phyloP scores from a whole-genome alignment of 2,797 vertebrate species.

The Triplophysa yarkandensis region DNA sequence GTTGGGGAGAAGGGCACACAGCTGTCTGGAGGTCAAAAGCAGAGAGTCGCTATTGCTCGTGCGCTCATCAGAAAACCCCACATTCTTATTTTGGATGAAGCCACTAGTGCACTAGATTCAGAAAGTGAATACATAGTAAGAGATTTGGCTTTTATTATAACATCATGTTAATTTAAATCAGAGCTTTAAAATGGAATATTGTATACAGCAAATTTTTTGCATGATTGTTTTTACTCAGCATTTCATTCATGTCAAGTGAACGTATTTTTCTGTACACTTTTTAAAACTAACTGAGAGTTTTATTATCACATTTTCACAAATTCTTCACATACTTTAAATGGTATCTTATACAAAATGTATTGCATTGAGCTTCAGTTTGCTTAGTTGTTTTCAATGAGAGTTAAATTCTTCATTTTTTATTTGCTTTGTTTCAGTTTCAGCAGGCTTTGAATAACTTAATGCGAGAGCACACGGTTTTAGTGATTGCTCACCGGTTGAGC shows the following conservation, averaged over 20 bases:
- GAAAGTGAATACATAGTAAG: slow-evolving; percentile 93
- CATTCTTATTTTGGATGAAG: slow-evolving; percentile 92
- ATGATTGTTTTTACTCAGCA: not conserved
- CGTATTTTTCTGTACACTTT: not conserved
- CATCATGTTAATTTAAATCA: too few relatives aligned
- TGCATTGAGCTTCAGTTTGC: not conserved
- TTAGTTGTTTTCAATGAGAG: not conserved
- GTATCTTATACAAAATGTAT: not conserved
- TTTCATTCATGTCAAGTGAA: not conserved
- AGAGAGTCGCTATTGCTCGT: slow-evolving; percentile 92
- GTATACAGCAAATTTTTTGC: not conserved
- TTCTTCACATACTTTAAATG: not conserved
- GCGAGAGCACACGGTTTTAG: slow-evolving; percentile 83
- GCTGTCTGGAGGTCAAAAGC: slow-evolving; percentile 94
- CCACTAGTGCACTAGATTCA: slow-evolving; percentile 91
- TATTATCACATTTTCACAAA: too few relatives aligned
- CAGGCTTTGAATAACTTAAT: slow-evolving; percentile 85
- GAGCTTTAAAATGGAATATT: too few relatives aligned
- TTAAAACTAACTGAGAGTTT: too few relatives aligned
- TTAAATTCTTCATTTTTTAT: not conserved
- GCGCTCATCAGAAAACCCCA: slow-evolving; percentile 87
- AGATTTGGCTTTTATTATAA: not conserved
- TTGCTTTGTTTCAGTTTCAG: slow-evolving; percentile 81
- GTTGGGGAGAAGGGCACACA: slow-evolving; percentile 94
- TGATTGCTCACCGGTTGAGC: slow-evolving; percentile 94